Evolutionary conservation across 2,888 invertebrate species (phyloP), one percentile per base, ranked within the genome.

Genomic region (Lasioglossum leucozonium): DNA sequence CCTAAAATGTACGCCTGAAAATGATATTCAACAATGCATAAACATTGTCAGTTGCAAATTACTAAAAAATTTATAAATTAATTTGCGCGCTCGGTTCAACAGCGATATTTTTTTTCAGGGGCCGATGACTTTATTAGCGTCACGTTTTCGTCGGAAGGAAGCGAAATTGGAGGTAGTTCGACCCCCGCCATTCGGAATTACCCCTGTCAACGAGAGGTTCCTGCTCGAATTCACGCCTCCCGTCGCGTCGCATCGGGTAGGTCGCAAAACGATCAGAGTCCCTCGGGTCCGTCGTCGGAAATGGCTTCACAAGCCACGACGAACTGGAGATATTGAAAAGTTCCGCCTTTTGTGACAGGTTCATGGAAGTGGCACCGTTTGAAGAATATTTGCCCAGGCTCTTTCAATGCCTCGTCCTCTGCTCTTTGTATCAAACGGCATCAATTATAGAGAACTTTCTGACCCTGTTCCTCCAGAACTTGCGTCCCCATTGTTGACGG

Each of bases 321-420:
- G 55, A 69, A 18, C 42, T n/a, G 37, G 30, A 44, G 85, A 83
- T 79, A 88, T 88, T 81, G 88, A 84, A 88, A 86, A 84, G 83
- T 82, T 88, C 55, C 47, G 40, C 18, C 55, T 88, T 87, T 87
- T 83, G 88, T 85, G 85, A 58, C 77, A 77, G 67, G 72, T 72
- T 65, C 44, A 30, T 44, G n/a, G 65, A 30, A 22, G 44, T 26
- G 76, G 44, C 58, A 40, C 62, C 69, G 65, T 77, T 81, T 67
- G 72, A 78, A 62, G 79, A 82, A 81, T 81, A 85, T 76, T 80
- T 78, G 69, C 71, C 42, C 71, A 73, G 51, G 72, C 58, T n/a
- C 30, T 51, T 71, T 77, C 75, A 58, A 55, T 26, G 40, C n/a
- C 65, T 44, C 77, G 72, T 71, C 72, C 72, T 51, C 22, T 58